A percentile compares a stretch with the other conserved stretches of the same genome.
These are phyloP conservation scores for Hemibagrus wyckioides DNA, from an alignment of 2,113 vertebrate genomes.

Conservation along the genomic window DNA sequence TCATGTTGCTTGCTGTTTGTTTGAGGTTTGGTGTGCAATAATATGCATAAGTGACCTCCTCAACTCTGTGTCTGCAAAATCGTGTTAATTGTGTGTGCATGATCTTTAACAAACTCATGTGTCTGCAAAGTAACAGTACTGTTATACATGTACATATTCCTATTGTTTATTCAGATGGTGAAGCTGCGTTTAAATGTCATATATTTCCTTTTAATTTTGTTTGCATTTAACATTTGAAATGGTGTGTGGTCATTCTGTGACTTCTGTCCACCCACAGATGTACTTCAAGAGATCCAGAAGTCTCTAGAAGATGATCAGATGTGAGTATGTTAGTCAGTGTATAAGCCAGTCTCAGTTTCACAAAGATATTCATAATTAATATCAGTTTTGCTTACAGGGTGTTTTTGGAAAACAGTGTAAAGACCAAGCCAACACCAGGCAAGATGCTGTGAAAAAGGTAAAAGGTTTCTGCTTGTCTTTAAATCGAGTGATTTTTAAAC, in stretches of 20 bases:
- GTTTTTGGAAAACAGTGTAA: constrained; percentile 73
- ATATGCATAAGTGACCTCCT: neutral
- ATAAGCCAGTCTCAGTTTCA: neutral
- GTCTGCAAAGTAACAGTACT: constrained; percentile 22
- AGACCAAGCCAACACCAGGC: constrained; percentile 58
- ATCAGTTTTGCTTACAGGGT: constrained; percentile 59
- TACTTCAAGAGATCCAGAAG: constrained; percentile 95
- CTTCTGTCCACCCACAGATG: constrained; percentile 72
- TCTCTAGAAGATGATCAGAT: constrained; percentile 86
- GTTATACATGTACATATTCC: neutral
- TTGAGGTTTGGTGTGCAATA: constrained; percentile 19
- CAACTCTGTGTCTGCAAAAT: constrained; percentile 45
- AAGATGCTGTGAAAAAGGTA: constrained; percentile 59
- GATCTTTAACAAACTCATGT: constrained; percentile 33
- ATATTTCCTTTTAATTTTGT: too few species aligned
- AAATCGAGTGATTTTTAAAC: neutral
- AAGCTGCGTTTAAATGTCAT: neutral
- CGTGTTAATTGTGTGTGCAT: constrained; percentile 36
- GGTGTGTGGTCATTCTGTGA: neutral
- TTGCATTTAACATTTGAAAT: neutral
- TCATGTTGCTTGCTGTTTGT: constrained; percentile 40
- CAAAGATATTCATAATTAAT: constrained; percentile 9
- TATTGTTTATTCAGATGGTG: neutral
- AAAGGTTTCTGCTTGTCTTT: constrained; percentile 28
- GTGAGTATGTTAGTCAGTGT: constrained; percentile 73